Conservation (phyloP, 2,113 vertebrate species). For the Epinephelus fuscoguttatus region DNA sequence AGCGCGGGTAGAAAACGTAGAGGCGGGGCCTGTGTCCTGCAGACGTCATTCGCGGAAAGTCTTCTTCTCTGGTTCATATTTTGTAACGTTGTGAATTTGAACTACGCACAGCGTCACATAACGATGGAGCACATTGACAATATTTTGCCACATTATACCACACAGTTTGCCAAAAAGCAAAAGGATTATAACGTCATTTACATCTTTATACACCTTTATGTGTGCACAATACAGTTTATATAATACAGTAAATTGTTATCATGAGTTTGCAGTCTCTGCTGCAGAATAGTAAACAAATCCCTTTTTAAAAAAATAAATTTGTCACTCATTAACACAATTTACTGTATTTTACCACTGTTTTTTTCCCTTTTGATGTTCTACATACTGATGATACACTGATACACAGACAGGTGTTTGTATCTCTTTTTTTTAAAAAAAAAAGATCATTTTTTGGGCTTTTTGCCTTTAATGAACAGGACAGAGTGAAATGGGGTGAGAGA, state of each 20-base stretch:
- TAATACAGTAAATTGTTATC: neutral
- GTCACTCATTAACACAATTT: neutral
- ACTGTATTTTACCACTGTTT: neutral
- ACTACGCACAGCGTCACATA: neutral
- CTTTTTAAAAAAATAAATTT: neutral
- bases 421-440: too few species aligned
- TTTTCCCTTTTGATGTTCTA: neutral
- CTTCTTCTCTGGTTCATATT: slow-evolving; percentile 55
- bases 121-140: too few species aligned
- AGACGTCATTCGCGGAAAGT: slow-evolving; percentile 24
- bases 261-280: neutral
- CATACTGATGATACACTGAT: neutral
- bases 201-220: neutral
- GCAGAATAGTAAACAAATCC: neutral
- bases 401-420: neutral
- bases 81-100: neutral
- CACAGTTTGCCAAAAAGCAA: neutral
- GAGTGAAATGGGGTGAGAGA: too few species aligned
- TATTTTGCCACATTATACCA: neutral
- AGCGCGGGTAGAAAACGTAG: slow-evolving; percentile 41
- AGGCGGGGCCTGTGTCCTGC: neutral
- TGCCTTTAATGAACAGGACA: too few species aligned
- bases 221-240: neutral
- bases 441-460: too few species aligned
- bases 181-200: neutral